These are phyloP conservation scores for Peromyscus eremicus DNA, from an alignment of 2,797 vertebrate genomes.

Conservation along the genomic window DNA sequence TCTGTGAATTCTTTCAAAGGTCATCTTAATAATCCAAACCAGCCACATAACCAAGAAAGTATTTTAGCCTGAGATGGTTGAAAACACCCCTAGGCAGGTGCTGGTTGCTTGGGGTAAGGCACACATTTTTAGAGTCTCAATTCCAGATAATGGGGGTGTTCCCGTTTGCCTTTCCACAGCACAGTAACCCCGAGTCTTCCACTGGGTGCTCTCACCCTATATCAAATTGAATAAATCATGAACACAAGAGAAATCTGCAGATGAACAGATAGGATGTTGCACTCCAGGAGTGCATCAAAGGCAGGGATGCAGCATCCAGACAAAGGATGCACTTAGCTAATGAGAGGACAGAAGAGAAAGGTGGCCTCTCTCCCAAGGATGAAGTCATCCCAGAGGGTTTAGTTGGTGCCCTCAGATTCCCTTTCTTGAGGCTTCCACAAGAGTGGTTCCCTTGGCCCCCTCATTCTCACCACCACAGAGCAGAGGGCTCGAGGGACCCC, in stretches of 20 bases:
- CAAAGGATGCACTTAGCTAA: background rate
- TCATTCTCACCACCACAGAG: background rate
- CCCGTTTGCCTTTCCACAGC: conserved; percentile 22
- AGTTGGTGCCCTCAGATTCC: conserved; percentile 63
- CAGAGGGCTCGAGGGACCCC: background rate
- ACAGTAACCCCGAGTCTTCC: background rate
- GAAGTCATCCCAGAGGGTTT: background rate
- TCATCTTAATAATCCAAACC: conserved; percentile 68
- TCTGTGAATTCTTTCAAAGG: conserved; percentile 81
- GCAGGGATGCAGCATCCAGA: background rate
- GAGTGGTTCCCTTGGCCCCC: background rate
- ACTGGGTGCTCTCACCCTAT: background rate
- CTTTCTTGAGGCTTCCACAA: background rate
- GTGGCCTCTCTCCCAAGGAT: background rate
- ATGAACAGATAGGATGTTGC: background rate
- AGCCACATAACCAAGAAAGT: conserved; percentile 44
- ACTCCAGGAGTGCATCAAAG: background rate
- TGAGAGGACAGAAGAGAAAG: background rate
- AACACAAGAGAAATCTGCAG: background rate
- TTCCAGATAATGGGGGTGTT: conserved; percentile 69
- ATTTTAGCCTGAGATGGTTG: conserved; percentile 3
- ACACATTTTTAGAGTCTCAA: background rate
- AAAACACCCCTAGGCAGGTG: conserved; percentile 63
- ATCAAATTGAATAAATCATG: conserved; percentile 7
- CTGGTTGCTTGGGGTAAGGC: conserved; percentile 38